phyloP scores from a whole-genome alignment of 30 jellyfish, hydroid and myxozoan species.

The Hydractinia symbiolongicarpus region DNA sequence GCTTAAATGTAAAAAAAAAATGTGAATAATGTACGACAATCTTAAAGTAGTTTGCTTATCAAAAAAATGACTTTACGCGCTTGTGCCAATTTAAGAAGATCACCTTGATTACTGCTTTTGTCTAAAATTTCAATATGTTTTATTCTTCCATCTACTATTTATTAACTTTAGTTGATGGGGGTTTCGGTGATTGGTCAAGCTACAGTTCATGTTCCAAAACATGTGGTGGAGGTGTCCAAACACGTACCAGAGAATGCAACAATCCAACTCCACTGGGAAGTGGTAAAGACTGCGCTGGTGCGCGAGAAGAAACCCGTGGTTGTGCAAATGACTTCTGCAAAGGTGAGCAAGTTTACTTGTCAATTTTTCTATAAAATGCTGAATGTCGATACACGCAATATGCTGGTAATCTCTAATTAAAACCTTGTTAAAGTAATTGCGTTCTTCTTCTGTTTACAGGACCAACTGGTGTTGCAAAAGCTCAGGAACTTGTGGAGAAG shows the following conservation, averaged over 20 bases:
- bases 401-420: no score
- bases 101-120: no score
- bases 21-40: no score
- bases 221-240: slow-evolving; percentile 10
- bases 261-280: slow-evolving; percentile 4
- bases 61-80: no score
- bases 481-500: slow-evolving; percentile 17
- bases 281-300: not conserved
- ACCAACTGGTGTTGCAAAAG: slow-evolving; percentile 23
- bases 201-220: not conserved
- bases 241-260: not conserved
- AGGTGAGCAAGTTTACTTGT: not conserved
- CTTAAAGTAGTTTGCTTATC: no score
- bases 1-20: no score
- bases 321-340: slow-evolving; percentile 13
- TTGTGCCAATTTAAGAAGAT: no score
- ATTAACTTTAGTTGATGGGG: not conserved
- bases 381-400: not conserved
- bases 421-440: no score
- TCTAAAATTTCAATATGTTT: no score
- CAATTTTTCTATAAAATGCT: not conserved
- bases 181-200: slow-evolving; percentile 6
- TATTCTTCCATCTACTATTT: no score
- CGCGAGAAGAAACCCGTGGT: not conserved
- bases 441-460: not conserved